Evolutionary conservation across 2,888 invertebrate genomes (phyloP).

Genomic region (Cyrtodaria siliqua): DNA sequence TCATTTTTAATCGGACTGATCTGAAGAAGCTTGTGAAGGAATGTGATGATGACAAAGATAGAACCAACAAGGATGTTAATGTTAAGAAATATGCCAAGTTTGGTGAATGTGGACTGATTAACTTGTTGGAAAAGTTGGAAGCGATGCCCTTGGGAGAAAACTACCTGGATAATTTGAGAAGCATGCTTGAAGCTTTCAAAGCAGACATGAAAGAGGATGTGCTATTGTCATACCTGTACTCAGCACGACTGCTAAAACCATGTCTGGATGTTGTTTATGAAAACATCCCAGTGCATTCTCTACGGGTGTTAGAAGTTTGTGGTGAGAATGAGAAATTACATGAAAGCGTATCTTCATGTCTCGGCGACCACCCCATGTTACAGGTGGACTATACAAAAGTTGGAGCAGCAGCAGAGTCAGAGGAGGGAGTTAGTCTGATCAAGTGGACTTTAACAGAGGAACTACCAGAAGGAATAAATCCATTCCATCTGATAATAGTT

Average conservation of each 20-base stretch:
- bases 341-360: constrained; percentile 55
- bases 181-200: constrained; percentile 53
- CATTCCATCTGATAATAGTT: constrained; percentile 79
- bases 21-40: background rate
- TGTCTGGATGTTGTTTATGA: constrained; percentile 92
- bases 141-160: constrained; percentile 42
- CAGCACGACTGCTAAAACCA: constrained; percentile 76
- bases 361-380: constrained; percentile 90
- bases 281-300: constrained; percentile 90
- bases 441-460: constrained; percentile 89
- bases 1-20: constrained; percentile 1
- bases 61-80: background rate
- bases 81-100: constrained; percentile 9
- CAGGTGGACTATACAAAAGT: constrained; percentile 89
- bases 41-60: background rate
- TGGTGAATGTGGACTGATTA: constrained; percentile 45
- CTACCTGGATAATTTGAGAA: constrained; percentile 48
- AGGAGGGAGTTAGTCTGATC: constrained; percentile 88
- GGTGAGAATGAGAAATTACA: constrained; percentile 72
- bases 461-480: constrained; percentile 80
- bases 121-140: constrained; percentile 53
- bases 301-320: constrained; percentile 91
- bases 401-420: constrained; percentile 75
- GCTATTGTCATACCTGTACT: constrained; percentile 56
- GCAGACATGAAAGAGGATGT: constrained; percentile 65